These are phyloP conservation scores for Anneissia japonica DNA, from an alignment of 35 echinoderm and acorn worm genomes.

Conservation along the genomic window DNA sequence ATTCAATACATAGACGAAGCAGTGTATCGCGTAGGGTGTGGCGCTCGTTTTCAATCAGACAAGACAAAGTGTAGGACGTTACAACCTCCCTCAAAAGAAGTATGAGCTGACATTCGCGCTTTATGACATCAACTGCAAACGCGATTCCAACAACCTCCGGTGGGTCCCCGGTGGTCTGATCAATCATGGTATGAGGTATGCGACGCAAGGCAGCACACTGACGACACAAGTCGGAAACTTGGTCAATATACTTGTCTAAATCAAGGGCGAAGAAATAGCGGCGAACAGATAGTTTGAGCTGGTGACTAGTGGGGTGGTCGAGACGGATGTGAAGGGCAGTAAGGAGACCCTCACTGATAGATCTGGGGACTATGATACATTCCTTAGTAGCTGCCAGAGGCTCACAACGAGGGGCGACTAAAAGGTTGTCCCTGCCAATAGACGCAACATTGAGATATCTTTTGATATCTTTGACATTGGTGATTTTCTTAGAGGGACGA, in stretches of 20 bases:
- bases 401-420: not conserved
- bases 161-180: not conserved
- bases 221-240: not conserved
- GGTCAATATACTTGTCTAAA: not conserved
- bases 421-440: not conserved
- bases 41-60: not conserved
- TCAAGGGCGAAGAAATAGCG: not conserved
- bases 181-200: not conserved
- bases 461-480: slow-evolving; percentile 34
- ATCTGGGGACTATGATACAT: not conserved
- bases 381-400: not conserved
- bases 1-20: not conserved
- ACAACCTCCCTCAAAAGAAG: not conserved
- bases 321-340: not conserved
- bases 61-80: not conserved
- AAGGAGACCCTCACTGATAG: not conserved
- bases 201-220: not conserved
- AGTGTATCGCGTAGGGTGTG: not conserved
- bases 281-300: not conserved
- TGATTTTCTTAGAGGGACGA: too few species aligned
- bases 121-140: not conserved
- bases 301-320: not conserved
- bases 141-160: not conserved
- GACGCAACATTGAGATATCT: not conserved
- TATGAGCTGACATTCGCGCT: not conserved